Evolutionary conservation across 1,140 invertebrate species (phyloP).

Genomic region (Daktulosphaira vitifoliae): DNA sequence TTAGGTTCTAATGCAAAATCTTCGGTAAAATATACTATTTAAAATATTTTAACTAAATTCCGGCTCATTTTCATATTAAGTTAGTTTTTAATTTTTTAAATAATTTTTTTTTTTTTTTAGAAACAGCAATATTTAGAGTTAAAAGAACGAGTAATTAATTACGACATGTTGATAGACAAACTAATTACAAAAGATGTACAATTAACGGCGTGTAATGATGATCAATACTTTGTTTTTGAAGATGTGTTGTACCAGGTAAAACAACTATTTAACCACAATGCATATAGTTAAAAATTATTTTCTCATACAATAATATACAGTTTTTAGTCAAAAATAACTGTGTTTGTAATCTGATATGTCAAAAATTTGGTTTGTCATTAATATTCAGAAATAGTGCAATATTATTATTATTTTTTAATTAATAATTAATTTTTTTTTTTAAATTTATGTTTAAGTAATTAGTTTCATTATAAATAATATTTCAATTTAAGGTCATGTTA

Average conservation of each 20-base stretch:
- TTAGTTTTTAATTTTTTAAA: too few relatives aligned
- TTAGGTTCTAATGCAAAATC: conserved; percentile 63
- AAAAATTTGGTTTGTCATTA: background rate
- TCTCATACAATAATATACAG: too few relatives aligned
- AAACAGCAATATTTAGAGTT: conserved; percentile 49
- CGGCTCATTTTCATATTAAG: too few relatives aligned
- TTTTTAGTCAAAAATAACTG: background rate
- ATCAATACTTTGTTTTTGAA: conserved; percentile 97
- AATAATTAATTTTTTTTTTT: too few relatives aligned
- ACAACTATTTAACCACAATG: background rate
- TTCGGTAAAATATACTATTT: conserved; percentile 46
- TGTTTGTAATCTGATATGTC: background rate
- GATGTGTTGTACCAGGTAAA: conserved; percentile 89
- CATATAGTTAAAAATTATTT: too few relatives aligned
- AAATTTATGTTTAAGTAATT: too few relatives aligned
- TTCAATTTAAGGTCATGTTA: conserved; percentile 61
- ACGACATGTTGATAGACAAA: conserved; percentile 87
- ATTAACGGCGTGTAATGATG: conserved; percentile 90
- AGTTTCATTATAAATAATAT: too few relatives aligned
- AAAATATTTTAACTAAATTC: background rate
- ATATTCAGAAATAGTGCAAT: too few relatives aligned
- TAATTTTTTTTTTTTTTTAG: background rate
- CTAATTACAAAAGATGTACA: conserved; percentile 92
- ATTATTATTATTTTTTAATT: too few relatives aligned
- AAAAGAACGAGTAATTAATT: conserved; percentile 72